Base-by-base conservation (phyloP, 1,140 invertebrate genomes). In the Maniola jurtina region DNA sequence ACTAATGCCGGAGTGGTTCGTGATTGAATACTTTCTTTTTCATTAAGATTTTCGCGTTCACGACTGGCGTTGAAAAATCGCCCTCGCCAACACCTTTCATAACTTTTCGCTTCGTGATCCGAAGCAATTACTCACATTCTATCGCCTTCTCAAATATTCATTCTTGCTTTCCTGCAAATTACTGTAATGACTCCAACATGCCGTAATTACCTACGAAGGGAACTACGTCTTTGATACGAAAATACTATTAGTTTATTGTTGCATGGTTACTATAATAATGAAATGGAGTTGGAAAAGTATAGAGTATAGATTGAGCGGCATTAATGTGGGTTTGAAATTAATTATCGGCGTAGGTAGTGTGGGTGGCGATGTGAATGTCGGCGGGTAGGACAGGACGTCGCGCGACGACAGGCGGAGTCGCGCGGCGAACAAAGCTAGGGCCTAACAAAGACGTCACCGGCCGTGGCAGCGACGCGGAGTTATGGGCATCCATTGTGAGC, bases 21-120 rank as follows among this genome's bases (percentile, higher is more conserved):
- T 77, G 78, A 84, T 87, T 85, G 79, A 84, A 85, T 84, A 79
- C 81, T 83, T 84, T 83, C 78, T 80, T 81, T 86, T 86, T 86
- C 85, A 86, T 88, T 87, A 88, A 80, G 83, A 87, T 87, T 86
- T 88, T 81, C 75, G 76, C 80, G 73, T 84, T 80, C 76, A 75
- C 69, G 76, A 62, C 68, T 72, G 77, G 72, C 80, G 74, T 77
- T 88, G 83, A 89, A 84, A 86, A 87, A 89, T 89, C 79, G 67
- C 83, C 77, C 69, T 73, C 78, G 80, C 80, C 76, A 80, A 80
- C 80, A 88, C 84, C 86, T 89, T 89, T 90, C 86, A 90, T 90
- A 90, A 90, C 88, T 88, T 90, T 89, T 90, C 86, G 83, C 86
- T 90, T 90, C 88, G 88, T 90, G 88, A 88, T 88, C 83, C 86